Evolutionary conservation across 2,797 vertebrate species (phyloP), one percentile per base, ranked within the genome.

Genomic region (Dermochelys coriacea): DNA sequence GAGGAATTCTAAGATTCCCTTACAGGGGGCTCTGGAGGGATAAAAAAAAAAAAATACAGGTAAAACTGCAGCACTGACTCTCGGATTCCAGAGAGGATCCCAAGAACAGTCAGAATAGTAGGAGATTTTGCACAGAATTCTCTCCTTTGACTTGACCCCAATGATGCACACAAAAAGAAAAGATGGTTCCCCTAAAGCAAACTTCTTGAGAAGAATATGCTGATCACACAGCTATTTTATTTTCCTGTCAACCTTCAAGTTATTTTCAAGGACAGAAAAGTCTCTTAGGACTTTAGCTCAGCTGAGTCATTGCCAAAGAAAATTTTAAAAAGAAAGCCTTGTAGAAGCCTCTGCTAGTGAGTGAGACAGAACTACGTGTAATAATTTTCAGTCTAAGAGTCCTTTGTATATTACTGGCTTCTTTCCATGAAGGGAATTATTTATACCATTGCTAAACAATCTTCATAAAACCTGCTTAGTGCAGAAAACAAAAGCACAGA

Each of bases 261-360:
- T 83, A 91, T 79, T 61, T 74, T 0, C 1, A 86, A 86, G 31
- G 37, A 86, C 81, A 80, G 93, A 91, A 78, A 68, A 94, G 82
- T 82, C 31, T 51, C 37, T 31, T 7, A 3, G 50, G 37, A 84
- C 51, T 41, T 31, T 21, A 74, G 27, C 4, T 74, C 37, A 23
- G 37, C 19, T 74, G 19, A 71, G 64, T 5, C 68, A 27, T 23
- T 25, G 9, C 50, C 12, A 21, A 31, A 12, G 51, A 45, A 45
- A 54, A 12, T 41, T 84, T 61, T 15, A 27, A 68, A 45, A 71
- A 84, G 2, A 54, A 31, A 18, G 19, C 12, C 49, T 52, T 52
- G 37, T 21, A 27, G 6, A 84, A 37, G 64, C 31, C 51, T 54
- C 68, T 3, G 11, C 27, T 31, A 34, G 25, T 18, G 27, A 71